Evolutionary conservation across 2,797 vertebrate genomes (phyloP), one percentile per base, ranked within the genome.

Genomic region (Crenichthys baileyi): DNA sequence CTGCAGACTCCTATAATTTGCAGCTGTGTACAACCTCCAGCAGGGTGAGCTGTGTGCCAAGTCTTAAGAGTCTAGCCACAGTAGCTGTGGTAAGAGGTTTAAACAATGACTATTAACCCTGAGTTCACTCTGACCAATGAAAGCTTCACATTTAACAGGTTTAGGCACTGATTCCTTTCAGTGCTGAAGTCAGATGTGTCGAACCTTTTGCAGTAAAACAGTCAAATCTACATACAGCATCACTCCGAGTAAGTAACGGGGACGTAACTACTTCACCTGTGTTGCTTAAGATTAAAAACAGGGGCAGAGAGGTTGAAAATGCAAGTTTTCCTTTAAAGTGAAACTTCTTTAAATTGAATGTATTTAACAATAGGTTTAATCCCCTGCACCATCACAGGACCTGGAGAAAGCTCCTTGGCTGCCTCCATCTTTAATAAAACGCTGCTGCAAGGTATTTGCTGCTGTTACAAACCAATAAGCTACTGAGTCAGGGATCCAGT

Each of bases 181-280:
- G 55, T 29, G 51, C 71, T 53, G 65, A 63, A 76, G 58, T 31
- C 24, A 58, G 55, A 82, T 15, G 46, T 31, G 15, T 63, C 7
- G 5, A 15, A 36, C 18, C 29, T 8, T 29, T 63, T 63, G 29
- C 73, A 71, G 72, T 60, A 70, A 46, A 73, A 74, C 70, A 72
- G 70, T 71, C 81, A 86, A 79, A 93, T 94, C 90, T 91, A 75
- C 90, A 90, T 84, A 89, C 90, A 87, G 80, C 78, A 82, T 86
- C 75, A 76, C 72, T 85, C 73, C 85, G 87, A 83, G 72, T 77
- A 82, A 70, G 83, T 86, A 91, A 85, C 85, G 82, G 78, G 73
- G 75, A 83, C 12, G 94, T 95, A 96, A 96, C 96, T 85, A 72
- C 80, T 91, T 92, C 90, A 96, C 95, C 93, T 95, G 91, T 89